Evolutionary conservation across 2,113 vertebrate genomes (phyloP), one percentile per base, ranked within the genome.

Genomic region (Damaliscus lunatus): DNA sequence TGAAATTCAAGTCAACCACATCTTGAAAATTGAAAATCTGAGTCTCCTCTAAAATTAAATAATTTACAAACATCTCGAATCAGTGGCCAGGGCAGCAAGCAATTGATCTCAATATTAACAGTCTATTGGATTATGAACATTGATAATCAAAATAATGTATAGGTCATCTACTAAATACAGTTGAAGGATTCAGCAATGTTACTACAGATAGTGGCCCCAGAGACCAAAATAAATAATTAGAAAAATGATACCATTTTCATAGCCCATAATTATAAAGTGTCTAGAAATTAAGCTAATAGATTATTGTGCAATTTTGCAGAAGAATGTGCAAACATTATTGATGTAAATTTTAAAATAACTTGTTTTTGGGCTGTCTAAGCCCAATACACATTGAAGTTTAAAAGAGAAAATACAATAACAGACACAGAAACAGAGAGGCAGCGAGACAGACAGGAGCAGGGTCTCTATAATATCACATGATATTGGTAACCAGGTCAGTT

Each of bases 61-160:
- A 64, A 81, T 90, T 92, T 81, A 8, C 7, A 59, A 71, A 94
- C 10, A 40, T 57, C 23, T 4, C 46, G 81, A 55, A 50, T 21
- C 9, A 27, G 7, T 88, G 40, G 25, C 9, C 15, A 17, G 0
- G 40, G 40, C 31, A 88, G 11, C 0, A 33, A 48, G 7, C 1
- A 88, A 31, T 15, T 60, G n/a, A 91, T 80, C 31, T 50, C 15
- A 29, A 15, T 87, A 53, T 64, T 33, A 59, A 88, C 14, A 78
- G 25, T 27, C 21, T 89, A 90, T 15, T 90, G 82, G 12, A 87
- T 83, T 9, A 17, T 31, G 17, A 33, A 59, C 27, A 27, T 17
- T 17, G 11, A 71, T 85, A 96, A 80, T 85, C 27, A 91, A 88
- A 91, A 59, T 19, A 48, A 87, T 40, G 40, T 36, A 67, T 7